Evolutionary conservation across 1,140 invertebrate genomes (phyloP).

Genomic region (Heliconius hewitsoni): DNA sequence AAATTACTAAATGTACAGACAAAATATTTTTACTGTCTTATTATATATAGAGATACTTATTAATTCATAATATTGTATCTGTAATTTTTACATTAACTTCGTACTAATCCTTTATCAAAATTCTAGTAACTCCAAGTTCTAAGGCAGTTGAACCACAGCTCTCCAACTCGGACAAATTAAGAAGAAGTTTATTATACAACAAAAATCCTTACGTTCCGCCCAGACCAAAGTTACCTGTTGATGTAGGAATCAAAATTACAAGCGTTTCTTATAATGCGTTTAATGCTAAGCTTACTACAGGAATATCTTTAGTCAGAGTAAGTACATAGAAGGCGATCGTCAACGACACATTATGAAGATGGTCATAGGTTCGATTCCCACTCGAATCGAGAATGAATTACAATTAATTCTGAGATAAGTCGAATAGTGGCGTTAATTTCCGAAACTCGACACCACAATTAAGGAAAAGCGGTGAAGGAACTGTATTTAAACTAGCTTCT

Average conservation of each 20-base stretch:
- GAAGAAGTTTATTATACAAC: conserved; percentile 48
- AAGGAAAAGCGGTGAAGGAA: too few species aligned
- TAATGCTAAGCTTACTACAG: conserved; percentile 56
- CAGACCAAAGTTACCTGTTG: conserved; percentile 46
- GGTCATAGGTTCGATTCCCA: too few species aligned
- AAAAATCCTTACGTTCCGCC: conserved; percentile 54
- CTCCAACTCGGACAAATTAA: conserved; percentile 55
- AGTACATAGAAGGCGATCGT: conserved; percentile 13
- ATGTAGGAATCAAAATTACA: conserved; percentile 52
- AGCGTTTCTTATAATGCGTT: conserved; percentile 59
- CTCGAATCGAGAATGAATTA: too few species aligned
- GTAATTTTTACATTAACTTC: background rate
- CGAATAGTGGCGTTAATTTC: too few species aligned
- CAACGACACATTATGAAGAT: too few species aligned
- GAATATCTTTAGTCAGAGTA: conserved; percentile 61
- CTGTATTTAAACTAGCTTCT: too few species aligned
- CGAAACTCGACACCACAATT: too few species aligned
- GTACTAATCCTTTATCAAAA: background rate
- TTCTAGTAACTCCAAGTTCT: conserved; percentile 52
- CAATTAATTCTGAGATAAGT: too few species aligned
- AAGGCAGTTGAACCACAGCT: conserved; percentile 52
- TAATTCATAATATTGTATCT: too few species aligned
- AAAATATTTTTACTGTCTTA: too few species aligned
- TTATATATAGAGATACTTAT: too few species aligned
- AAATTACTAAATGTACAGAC: too few species aligned